A percentile compares a stretch with the other conserved stretches of the same genome.
These are phyloP conservation scores for Portunus trituberculatus DNA, from an alignment of 1,140 invertebrate species.

Conservation along the genomic window DNA sequence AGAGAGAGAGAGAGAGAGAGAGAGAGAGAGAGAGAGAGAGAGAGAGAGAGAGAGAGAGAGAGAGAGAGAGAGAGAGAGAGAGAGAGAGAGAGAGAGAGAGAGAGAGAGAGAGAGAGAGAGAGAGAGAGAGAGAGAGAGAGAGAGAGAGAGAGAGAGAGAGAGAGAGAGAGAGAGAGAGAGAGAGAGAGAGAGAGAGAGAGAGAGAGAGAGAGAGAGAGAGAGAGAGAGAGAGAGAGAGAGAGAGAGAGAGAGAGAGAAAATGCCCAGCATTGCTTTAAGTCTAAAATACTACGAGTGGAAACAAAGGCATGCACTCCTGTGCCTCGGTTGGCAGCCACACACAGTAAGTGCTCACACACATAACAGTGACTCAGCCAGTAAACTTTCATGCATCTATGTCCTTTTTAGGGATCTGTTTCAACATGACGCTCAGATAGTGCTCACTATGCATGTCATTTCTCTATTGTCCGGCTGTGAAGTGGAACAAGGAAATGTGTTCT, in stretches of 20 bases:
- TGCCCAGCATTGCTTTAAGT: too few species aligned
- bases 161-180: background rate
- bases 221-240: background rate
- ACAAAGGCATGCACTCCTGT: too few species aligned
- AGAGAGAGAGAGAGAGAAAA: background rate
- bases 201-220: constrained; percentile 36
- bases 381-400: too few species aligned
- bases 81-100: constrained; percentile 34
- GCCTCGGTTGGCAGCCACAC: too few species aligned
- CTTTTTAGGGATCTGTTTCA: too few species aligned
- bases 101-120: constrained; percentile 37
- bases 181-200: constrained; percentile 33
- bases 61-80: background rate
- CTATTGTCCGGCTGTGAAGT: too few species aligned
- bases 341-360: too few species aligned
- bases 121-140: background rate
- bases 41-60: background rate
- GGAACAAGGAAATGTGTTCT: too few species aligned
- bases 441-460: too few species aligned
- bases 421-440: too few species aligned
- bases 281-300: too few species aligned
- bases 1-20: background rate
- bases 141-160: background rate
- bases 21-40: background rate
- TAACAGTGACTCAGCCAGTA: too few species aligned